Evolutionary conservation across 2,797 vertebrate genomes (phyloP), one percentile per base, ranked within the genome.

Genomic region (Phrynocephalus forsythii): DNA sequence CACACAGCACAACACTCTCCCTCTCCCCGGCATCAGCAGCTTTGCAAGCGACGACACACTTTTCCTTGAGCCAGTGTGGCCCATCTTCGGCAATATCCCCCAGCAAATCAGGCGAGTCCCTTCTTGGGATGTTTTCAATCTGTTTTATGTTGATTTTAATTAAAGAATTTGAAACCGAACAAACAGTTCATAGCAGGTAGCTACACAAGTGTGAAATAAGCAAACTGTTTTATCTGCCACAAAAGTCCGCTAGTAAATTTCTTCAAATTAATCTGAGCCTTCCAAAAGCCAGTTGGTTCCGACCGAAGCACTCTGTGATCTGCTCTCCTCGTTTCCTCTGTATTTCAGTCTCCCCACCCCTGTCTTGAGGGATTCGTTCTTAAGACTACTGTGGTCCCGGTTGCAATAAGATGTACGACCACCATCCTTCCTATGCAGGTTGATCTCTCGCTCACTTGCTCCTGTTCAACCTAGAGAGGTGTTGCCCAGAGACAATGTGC

Each of bases 81-180:
- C 95, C 88, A 33, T 94, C 95, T 93, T 91, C 96, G 78, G 87
- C 94, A 96, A 95, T 96, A 96, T 96, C 96, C 97, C 95, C 94
- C 96, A 95, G 96, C 96, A 97, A 96, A 97, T 95, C 96, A 96
- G 95, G 93, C 96, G 91, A 92, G 96, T 95, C 95, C 96, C 95
- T 97, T 95, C 96, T 96, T 95, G 96, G 96, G 96, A 97, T 96
- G 96, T 96, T 96, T 97, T 96, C 97, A 97, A 97, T 97, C 97
- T 97, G 96, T 88, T 97, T 97, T 97, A 96, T 96, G 97, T 97
- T 96, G 96, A 97, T 97, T 97, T 96, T 97, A 97, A 97, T 97
- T 97, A 97, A 97, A 96, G 96, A 96, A 96, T 97, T 93, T 86
- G 93, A 96, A 96, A 96, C 96, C 90, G 96, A 97, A 96, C 96